Evolutionary conservation across 2,113 vertebrate species (phyloP), one percentile per base, ranked within the genome.

Genomic region (Chaenogobius annularis): DNA sequence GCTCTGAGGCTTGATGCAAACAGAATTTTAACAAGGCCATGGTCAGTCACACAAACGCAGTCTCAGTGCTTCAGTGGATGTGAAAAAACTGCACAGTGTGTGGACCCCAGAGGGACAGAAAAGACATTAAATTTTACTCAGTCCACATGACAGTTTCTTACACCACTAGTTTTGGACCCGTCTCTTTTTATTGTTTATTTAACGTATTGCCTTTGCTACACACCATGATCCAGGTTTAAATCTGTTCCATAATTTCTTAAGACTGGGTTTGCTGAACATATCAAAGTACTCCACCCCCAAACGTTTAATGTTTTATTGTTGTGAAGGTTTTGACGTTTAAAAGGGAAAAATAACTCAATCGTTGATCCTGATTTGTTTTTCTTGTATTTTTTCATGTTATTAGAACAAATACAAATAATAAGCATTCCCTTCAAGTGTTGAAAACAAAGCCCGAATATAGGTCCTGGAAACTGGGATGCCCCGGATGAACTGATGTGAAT

Each of bases 11-110:
- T 44, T 69, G 79, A 86, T 87, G 80, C 80, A 76, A 74, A 74
- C 79, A 84, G 87, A 88, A 90, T 88, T 86, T 85, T 74, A 91
- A 85, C 84, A 77, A 78, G 78, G 63, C 69, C 56, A 66, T 80
- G 80, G 80, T 82, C 73, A 71, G 56, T 72, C 72, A 70, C 43
- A 14, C 71, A 66, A 71, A 78, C 37, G 3, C 54, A 62, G 73
- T 10, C 40, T 70, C 35, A 22, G n/a, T 59, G 43, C 73, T 56
- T 65, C 46, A n/a, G 31, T 73, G 2, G 11, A 14, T 14, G 17
- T 37, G 23, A 17, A 61, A 63, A 63, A 11, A 43, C 59, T 1
- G 14, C 56, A 59, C 40, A 46, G 40, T 14, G 40, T 14, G 11
- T 66, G 43, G 20, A 40, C 19, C 35, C 19, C 43, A 66, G 12